Conservation (phyloP, 2,888 invertebrate species). For the Drosophila leonis region DNA sequence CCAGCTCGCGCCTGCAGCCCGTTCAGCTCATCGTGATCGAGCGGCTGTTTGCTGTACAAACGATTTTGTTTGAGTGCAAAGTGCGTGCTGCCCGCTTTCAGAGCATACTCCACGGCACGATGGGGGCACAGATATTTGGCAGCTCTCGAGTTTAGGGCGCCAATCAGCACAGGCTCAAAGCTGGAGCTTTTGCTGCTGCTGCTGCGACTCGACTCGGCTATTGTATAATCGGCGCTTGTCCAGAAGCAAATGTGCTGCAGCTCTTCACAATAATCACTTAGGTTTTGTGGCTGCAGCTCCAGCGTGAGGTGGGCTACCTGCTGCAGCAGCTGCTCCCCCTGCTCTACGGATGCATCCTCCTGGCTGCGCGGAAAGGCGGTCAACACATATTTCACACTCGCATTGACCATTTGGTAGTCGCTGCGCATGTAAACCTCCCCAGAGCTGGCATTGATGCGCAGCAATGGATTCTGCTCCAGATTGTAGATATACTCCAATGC, state of each 20-base stretch:
- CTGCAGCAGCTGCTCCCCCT: slow-evolving; percentile 50
- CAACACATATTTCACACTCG: slow-evolving; percentile 73
- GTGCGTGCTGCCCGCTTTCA: slow-evolving; percentile 82
- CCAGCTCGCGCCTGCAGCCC: slow-evolving; percentile 78
- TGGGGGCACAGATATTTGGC: slow-evolving; percentile 86
- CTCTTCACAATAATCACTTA: slow-evolving; percentile 77
- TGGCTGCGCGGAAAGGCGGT: slow-evolving; percentile 74
- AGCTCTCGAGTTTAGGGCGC: slow-evolving; percentile 85
- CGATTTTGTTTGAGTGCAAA: slow-evolving; percentile 84
- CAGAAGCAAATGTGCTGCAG: slow-evolving; percentile 84
- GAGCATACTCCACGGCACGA: slow-evolving; percentile 86
- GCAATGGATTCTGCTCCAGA: slow-evolving; percentile 75
- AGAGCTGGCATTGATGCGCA: slow-evolving; percentile 81
- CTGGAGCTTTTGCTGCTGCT: slow-evolving; percentile 16
- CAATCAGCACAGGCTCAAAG: slow-evolving; percentile 82
- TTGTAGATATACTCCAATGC: slow-evolving; percentile 81
- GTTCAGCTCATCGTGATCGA: slow-evolving; percentile 86
- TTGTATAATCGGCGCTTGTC: slow-evolving; percentile 79
- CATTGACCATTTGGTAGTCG: slow-evolving; percentile 73
- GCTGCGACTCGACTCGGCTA: slow-evolving; percentile 72
- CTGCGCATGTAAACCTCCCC: slow-evolving; percentile 83
- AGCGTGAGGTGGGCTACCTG: slow-evolving; percentile 81
- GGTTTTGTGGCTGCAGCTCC: slow-evolving; percentile 75
- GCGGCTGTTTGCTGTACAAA: slow-evolving; percentile 84
- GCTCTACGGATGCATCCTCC: slow-evolving; percentile 5